phyloP scores from a whole-genome alignment of 2,888 invertebrate species.

The Pollenia griseotomentosa region DNA sequence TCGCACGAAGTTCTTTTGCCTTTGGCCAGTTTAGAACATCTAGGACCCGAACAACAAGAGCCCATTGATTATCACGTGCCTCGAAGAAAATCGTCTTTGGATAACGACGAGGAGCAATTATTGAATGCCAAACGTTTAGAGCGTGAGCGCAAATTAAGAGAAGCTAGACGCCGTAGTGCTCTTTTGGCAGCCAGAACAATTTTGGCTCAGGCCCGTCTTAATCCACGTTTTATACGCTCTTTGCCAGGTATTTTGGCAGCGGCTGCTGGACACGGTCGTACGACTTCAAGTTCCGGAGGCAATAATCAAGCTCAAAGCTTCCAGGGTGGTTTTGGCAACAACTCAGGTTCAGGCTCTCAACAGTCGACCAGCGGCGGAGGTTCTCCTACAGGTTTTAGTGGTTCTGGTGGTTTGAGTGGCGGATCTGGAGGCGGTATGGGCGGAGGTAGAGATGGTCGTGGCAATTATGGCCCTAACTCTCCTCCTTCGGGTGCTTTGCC shows the following conservation, averaged over 20 bases:
- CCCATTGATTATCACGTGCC: constrained; percentile 95
- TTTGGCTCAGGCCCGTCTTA: constrained; percentile 79
- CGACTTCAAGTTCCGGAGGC: constrained; percentile 85
- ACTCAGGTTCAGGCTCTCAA: constrained; percentile 72
- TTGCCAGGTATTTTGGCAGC: constrained; percentile 88
- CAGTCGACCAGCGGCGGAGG: constrained; percentile 85
- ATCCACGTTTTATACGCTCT: constrained; percentile 84
- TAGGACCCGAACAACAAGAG: constrained; percentile 91
- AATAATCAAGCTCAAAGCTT: constrained; percentile 83
- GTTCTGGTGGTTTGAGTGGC: constrained; percentile 84
- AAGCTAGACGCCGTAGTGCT: constrained; percentile 88
- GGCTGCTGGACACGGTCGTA: constrained; percentile 92
- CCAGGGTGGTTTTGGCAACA: constrained; percentile 79
- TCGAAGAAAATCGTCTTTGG: constrained; percentile 86
- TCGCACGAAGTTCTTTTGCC: constrained; percentile 85
- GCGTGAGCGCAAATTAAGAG: constrained; percentile 88
- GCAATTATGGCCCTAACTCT: constrained; percentile 94
- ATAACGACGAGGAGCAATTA: constrained; percentile 80
- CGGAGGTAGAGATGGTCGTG: constrained; percentile 91
- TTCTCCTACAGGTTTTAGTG: constrained; percentile 79
- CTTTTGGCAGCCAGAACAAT: constrained; percentile 85
- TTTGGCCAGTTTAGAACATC: constrained; percentile 83
- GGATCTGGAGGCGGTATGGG: constrained; percentile 91
- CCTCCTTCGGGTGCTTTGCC: constrained; percentile 94
- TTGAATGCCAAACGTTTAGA: constrained; percentile 80